These are phyloP conservation scores for Ondatra zibethicus DNA, from an alignment of 2,113 vertebrate species.

Conservation along the genomic window DNA sequence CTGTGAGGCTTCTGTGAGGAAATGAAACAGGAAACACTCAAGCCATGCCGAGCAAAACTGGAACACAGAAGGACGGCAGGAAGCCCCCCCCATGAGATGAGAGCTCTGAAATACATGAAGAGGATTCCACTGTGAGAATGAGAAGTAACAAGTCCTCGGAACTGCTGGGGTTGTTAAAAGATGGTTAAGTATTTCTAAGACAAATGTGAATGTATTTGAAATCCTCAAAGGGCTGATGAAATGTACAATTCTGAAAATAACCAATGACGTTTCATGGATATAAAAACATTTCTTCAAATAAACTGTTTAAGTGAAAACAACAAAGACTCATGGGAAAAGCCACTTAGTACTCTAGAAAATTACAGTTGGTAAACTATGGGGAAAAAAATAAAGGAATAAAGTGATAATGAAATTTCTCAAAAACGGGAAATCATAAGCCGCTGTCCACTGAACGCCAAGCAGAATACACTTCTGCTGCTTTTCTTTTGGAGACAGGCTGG, in stretches of 20 bases:
- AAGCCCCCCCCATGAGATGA: background rate
- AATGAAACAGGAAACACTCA: constrained; percentile 24
- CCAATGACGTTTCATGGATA: background rate
- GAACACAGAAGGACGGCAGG: background rate
- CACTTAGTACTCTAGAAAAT: background rate
- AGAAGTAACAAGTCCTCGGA: constrained; percentile 36
- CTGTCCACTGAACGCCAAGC: background rate
- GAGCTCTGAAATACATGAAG: constrained; percentile 2
- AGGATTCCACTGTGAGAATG: background rate
- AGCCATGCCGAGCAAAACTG: background rate
- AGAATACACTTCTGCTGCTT: background rate
- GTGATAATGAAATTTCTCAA: constrained; percentile 50
- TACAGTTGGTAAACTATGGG: background rate
- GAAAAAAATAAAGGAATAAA: constrained; percentile 38
- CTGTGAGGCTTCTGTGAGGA: background rate
- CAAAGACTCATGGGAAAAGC: background rate
- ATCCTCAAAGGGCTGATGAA: constrained; percentile 45
- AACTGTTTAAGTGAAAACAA: constrained; percentile 21
- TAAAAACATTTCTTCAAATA: constrained; percentile 30
- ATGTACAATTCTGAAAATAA: constrained; percentile 30
- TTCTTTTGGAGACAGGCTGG: background rate
- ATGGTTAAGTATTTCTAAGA: constrained; percentile 52
- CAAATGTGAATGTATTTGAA: constrained; percentile 46
- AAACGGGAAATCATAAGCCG: constrained; percentile 34
- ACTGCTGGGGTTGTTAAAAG: background rate